Conservation (phyloP, 2,113 vertebrate genomes). For the Charadrius vociferus region DNA sequence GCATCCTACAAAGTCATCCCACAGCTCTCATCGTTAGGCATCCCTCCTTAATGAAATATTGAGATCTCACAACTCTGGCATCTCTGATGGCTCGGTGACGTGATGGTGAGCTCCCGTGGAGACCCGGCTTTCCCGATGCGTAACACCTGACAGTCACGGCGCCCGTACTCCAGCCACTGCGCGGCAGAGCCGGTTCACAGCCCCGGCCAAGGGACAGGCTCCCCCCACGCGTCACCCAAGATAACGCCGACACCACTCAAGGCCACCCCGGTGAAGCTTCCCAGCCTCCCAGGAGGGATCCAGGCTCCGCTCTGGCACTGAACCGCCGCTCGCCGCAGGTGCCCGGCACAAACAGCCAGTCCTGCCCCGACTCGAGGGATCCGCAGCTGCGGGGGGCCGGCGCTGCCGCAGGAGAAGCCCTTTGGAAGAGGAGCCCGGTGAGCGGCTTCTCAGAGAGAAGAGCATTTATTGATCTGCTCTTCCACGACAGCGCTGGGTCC, state of each 20-base stretch:
- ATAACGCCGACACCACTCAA: not conserved
- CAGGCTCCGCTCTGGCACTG: rapidly evolving
- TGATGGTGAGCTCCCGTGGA: rapidly evolving
- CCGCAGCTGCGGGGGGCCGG: not conserved
- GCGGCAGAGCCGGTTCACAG: no score
- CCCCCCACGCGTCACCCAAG: not conserved
- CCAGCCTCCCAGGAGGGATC: not conserved
- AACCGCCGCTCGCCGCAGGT: not conserved
- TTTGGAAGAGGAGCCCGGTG: not conserved
- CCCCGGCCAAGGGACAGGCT: not conserved
- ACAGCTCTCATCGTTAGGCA: rapidly evolving
- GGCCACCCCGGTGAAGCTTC: not conserved
- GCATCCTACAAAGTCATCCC: no score
- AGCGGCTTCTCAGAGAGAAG: not conserved
- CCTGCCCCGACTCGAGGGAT: rapidly evolving
- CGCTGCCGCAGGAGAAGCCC: not conserved
- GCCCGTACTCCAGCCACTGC: rapidly evolving
- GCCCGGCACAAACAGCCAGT: not conserved
- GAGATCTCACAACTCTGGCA: no score
- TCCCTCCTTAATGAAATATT: not conserved
- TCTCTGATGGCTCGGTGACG: no score
- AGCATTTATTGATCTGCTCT: not conserved
- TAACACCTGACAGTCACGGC: no score
- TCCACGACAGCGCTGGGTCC: not conserved
- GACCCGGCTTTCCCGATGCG: not conserved